Conservation (phyloP, 2,113 vertebrate genomes). For the Coptodon rendalli region DNA sequence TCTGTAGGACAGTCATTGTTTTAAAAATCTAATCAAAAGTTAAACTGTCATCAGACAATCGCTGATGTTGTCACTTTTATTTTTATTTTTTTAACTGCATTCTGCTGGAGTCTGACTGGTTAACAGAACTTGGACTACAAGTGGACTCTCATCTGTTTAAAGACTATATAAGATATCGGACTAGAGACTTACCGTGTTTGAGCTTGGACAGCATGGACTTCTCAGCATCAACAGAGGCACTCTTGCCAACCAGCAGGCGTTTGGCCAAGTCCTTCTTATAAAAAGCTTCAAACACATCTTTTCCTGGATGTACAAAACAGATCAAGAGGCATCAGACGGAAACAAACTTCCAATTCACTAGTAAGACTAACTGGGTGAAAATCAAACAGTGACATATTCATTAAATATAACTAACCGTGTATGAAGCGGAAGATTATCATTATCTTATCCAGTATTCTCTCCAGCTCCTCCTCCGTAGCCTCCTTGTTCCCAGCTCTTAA, state of each 20-base stretch:
- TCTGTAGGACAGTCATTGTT: not conserved
- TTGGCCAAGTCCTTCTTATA: slow-evolving; percentile 99
- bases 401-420: slow-evolving; percentile 75
- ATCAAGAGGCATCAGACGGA: not conserved
- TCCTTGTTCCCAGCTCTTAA: slow-evolving; percentile 97
- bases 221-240: slow-evolving; percentile 97
- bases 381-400: not conserved
- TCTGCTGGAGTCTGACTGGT: not conserved
- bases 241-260: slow-evolving; percentile 94
- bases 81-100: not conserved
- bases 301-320: slow-evolving; percentile 69
- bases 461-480: slow-evolving; percentile 96
- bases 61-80: not conserved
- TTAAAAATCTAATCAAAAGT: not conserved
- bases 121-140: not conserved
- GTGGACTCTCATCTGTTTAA: not conserved
- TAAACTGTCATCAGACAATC: not conserved
- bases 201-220: slow-evolving; percentile 99
- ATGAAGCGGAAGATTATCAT: slow-evolving; percentile 99
- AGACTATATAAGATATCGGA: not conserved
- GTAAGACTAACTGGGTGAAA: slow-evolving; percentile 21
- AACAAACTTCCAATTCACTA: not conserved
- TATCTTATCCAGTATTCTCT: slow-evolving; percentile 98
- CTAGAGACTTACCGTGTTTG: slow-evolving; percentile 82
- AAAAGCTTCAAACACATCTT: slow-evolving; percentile 99